Evolutionary conservation across 2,113 vertebrate genomes (phyloP).

Genomic region (Megalops atlanticus): DNA sequence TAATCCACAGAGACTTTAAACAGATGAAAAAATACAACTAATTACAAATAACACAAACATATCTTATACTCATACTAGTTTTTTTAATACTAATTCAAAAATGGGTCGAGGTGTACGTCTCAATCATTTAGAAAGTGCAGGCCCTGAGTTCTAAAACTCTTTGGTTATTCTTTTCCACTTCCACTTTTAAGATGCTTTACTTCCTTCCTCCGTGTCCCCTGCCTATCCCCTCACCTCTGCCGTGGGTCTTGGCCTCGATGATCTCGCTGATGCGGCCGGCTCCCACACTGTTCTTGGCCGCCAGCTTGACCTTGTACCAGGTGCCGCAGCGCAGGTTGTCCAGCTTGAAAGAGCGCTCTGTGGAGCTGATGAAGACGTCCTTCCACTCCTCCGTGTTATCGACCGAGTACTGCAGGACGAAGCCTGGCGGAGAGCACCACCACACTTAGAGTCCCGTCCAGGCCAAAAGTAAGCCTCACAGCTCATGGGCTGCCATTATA

Average conservation of each 20-base stretch:
- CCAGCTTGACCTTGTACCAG: conserved; percentile 99
- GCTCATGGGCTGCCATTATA: conserved; percentile 25
- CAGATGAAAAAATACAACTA: no score
- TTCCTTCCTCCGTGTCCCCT: no score
- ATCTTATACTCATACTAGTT: no score
- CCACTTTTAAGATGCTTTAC: no score
- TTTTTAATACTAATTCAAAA: no score
- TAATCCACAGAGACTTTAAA: no score
- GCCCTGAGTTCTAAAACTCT: no score
- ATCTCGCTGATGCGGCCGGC: conserved; percentile 98
- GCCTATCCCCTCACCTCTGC: conserved; percentile 86
- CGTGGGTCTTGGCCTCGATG: conserved; percentile 97
- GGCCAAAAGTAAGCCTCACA: no score
- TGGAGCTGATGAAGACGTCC: conserved; percentile 93
- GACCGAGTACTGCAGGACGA: conserved; percentile 95
- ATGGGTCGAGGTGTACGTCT: no score
- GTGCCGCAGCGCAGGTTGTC: conserved; percentile 96
- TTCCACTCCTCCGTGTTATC: conserved; percentile 98
- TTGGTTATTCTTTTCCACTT: no score
- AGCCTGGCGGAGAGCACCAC: conserved; percentile 72
- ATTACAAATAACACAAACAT: no score
- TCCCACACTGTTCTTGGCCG: conserved; percentile 96
- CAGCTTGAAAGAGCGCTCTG: conserved; percentile 90
- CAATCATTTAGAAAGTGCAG: no score
- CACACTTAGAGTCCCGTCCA: neutral